Conservation (phyloP, 2,888 invertebrate genomes). For the Eudasyphora cyanicolor region DNA sequence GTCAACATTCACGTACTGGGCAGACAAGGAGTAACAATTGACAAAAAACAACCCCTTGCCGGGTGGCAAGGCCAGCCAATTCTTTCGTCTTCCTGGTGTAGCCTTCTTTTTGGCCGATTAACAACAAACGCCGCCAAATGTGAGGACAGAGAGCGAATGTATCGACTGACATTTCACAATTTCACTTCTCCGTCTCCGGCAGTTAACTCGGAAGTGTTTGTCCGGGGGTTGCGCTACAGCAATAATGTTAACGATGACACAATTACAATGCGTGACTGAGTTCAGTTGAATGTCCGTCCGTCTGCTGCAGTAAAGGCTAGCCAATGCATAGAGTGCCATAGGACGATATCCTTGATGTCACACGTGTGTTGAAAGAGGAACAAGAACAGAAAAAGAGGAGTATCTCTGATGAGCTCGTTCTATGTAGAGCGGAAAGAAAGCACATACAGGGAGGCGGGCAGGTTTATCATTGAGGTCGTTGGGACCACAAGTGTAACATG, state of each 20-base stretch:
- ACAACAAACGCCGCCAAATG: constrained; percentile 24
- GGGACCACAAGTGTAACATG: constrained; percentile 55
- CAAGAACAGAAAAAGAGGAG: background rate
- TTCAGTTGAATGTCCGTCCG: background rate
- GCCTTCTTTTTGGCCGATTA: background rate
- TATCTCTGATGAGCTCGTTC: background rate
- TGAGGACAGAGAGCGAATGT: constrained; percentile 20
- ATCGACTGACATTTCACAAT: constrained; percentile 10
- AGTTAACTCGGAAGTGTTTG: constrained; percentile 14
- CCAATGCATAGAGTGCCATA: constrained; percentile 4
- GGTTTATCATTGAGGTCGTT: constrained; percentile 14
- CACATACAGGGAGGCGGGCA: background rate
- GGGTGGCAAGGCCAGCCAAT: background rate
- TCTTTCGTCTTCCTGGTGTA: background rate
- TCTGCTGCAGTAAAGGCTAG: constrained; percentile 2
- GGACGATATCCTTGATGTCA: constrained; percentile 11
- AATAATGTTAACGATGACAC: constrained; percentile 61
- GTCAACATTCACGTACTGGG: too few species aligned
- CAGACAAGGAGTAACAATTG: background rate
- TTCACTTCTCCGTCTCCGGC: background rate
- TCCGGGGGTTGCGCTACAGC: constrained; percentile 34
- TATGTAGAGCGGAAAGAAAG: constrained; percentile 5
- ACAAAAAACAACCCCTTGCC: constrained; percentile 33
- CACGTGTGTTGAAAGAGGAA: constrained; percentile 4
- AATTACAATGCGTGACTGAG: constrained; percentile 61